Evolutionary conservation across 2,113 vertebrate genomes (phyloP).

Genomic region (Todiramphus saurophagus): DNA sequence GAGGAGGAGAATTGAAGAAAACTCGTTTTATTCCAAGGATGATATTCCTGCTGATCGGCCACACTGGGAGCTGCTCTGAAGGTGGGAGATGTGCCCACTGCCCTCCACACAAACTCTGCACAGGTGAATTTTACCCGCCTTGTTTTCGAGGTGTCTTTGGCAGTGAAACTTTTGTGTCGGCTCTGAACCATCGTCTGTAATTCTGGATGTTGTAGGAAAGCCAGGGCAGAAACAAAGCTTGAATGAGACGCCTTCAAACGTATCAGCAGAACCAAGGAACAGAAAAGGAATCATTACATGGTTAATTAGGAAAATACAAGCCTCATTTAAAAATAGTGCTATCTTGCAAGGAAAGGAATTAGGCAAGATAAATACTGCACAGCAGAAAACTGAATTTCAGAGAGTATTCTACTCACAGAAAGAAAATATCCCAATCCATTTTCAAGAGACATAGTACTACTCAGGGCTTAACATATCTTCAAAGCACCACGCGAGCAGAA

Average conservation of each 20-base stretch:
- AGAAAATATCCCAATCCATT: neutral
- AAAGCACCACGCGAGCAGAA: neutral
- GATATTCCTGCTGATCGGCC: neutral
- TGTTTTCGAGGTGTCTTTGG: neutral
- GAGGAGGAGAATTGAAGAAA: neutral
- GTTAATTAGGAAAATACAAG: slow-evolving; percentile 18
- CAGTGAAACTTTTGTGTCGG: neutral
- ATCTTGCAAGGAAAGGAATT: neutral
- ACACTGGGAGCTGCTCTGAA: neutral
- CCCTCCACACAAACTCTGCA: neutral
- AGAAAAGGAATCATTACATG: neutral
- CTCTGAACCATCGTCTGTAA: neutral
- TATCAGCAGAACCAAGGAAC: neutral
- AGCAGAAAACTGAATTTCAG: neutral
- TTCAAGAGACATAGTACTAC: neutral
- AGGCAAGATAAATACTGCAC: neutral
- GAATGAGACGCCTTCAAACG: slow-evolving; percentile 1
- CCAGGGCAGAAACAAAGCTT: neutral
- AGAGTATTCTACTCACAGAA: neutral
- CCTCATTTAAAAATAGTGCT: neutral
- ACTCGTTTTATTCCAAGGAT: neutral
- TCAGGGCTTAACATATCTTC: neutral
- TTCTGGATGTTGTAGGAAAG: neutral
- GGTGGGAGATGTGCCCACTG: rapidly evolving
- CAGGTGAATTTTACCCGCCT: neutral